Evolutionary conservation across 2,888 invertebrate genomes (phyloP).

Genomic region (Eupithecia centaureata): DNA sequence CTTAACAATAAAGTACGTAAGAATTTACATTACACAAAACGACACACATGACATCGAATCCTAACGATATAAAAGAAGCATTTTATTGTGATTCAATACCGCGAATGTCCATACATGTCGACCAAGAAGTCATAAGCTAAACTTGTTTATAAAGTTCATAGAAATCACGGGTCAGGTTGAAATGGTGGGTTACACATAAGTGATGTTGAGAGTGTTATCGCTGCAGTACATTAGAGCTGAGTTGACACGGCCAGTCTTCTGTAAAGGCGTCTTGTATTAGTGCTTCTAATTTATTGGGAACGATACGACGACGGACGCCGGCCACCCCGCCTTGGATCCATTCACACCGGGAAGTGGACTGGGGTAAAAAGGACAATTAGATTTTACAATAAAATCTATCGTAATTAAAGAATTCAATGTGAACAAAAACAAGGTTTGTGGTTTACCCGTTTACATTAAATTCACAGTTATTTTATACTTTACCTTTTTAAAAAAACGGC

Average conservation of each 20-base stretch:
- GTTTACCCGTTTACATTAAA: no score
- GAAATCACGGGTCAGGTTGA: conserved; percentile 49
- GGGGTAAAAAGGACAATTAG: conserved; percentile 43
- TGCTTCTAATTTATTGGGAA: conserved; percentile 82
- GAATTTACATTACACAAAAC: conserved; percentile 72
- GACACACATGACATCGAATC: conserved; percentile 67
- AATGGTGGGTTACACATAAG: conserved; percentile 63
- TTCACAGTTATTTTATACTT: no score
- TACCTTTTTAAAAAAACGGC: no score
- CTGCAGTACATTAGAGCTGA: conserved; percentile 79
- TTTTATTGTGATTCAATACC: conserved; percentile 65
- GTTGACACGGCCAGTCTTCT: conserved; percentile 81
- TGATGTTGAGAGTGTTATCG: conserved; percentile 80
- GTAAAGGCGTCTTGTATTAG: conserved; percentile 81
- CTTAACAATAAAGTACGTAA: conserved; percentile 72
- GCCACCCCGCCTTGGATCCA: conserved; percentile 80
- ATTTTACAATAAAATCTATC: no score
- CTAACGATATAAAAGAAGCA: conserved; percentile 74
- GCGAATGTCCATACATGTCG: conserved; percentile 53
- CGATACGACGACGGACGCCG: conserved; percentile 81
- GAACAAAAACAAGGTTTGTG: no score
- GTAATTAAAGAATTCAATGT: no score
- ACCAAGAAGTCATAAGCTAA: conserved; percentile 33
- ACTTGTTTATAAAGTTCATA: conserved; percentile 9
- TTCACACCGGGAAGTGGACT: conserved; percentile 70